Percentiles rank a stretch among this genome's conserved stretches.
Conservation (phyloP, 2,797 vertebrate species). For the Cichlasoma orientale region DNA sequence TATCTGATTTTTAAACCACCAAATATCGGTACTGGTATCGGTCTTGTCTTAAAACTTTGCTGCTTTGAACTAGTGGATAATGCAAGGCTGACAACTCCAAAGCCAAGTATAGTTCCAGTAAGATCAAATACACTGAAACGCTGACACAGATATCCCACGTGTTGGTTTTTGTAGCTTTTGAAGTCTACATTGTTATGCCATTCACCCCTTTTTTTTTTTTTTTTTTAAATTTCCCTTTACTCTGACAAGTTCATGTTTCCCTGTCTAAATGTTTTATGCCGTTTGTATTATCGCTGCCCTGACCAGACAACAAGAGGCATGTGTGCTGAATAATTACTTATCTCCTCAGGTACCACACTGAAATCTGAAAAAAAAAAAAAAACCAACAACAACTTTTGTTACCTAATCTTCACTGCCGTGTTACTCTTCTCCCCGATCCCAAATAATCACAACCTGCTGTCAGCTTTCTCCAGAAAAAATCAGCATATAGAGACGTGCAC, state of each 20-base stretch:
- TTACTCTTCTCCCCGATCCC: neutral
- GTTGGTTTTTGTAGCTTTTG: neutral
- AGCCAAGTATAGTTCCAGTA: neutral
- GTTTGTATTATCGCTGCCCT: neutral
- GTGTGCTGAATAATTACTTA: slow-evolving; percentile 1
- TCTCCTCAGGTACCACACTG: slow-evolving; percentile 1
- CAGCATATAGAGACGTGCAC: slow-evolving; percentile 1
- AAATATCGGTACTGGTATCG: neutral
- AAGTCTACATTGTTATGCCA: neutral
- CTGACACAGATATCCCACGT: neutral
- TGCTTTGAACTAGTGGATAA: neutral
- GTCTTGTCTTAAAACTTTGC: neutral
- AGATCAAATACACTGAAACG: neutral
- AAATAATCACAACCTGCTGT: slow-evolving; percentile 33
- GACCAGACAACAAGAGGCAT: slow-evolving; percentile 16
- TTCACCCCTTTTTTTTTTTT: neutral
- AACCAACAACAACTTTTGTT: neutral
- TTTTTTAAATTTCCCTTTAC: neutral
- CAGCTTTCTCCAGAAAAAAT: slow-evolving; percentile 13
- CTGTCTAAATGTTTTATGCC: slow-evolving; percentile 12
- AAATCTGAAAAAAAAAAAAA: neutral
- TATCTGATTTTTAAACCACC: neutral
- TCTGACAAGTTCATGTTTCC: slow-evolving; percentile 5
- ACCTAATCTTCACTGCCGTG: neutral
- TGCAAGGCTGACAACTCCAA: neutral